Conservation (phyloP, 2,888 invertebrate species). For the Tromatobia lineatoria region DNA sequence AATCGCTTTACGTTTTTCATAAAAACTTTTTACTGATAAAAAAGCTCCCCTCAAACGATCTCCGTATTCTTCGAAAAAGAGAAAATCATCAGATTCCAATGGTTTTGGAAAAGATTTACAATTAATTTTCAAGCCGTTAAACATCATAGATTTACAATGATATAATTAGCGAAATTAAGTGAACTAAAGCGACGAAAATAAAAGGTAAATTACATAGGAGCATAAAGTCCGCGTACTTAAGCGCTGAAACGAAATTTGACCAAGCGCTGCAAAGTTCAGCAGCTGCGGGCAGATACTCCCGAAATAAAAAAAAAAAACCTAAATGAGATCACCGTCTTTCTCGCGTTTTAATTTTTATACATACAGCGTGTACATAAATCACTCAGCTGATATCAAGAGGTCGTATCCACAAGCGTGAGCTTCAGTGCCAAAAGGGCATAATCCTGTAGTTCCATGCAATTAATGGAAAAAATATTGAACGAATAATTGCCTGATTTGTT, state of each 20-base stretch:
- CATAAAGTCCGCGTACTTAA: conserved; percentile 28
- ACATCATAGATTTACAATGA: conserved; percentile 26
- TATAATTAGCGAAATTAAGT: conserved; percentile 14
- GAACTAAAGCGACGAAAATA: background rate
- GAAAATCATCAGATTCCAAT: conserved; percentile 1
- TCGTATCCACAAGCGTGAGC: conserved; percentile 6
- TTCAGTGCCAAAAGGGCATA: background rate
- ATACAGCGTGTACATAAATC: conserved; percentile 19
- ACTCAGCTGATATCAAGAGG: conserved; percentile 8
- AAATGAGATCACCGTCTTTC: conserved; percentile 77
- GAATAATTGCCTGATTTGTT: background rate
- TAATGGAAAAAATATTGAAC: background rate
- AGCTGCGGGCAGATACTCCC: conserved; percentile 45
- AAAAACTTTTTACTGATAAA: too few relatives aligned
- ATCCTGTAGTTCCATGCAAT: background rate
- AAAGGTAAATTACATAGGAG: conserved; percentile 33
- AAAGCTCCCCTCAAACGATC: background rate
- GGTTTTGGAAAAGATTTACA: background rate
- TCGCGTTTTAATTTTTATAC: conserved; percentile 47
- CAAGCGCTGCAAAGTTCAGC: conserved; percentile 49
- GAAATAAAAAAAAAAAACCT: conserved; percentile 32
- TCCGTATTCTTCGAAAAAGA: background rate
- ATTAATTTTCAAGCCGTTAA: conserved; percentile 1
- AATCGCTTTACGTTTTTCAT: too few relatives aligned
- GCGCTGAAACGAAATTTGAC: background rate